Base-by-base conservation (phyloP, 37 sponge, comb jelly and placozoan genomes). In the Halichondria panicea region DNA sequence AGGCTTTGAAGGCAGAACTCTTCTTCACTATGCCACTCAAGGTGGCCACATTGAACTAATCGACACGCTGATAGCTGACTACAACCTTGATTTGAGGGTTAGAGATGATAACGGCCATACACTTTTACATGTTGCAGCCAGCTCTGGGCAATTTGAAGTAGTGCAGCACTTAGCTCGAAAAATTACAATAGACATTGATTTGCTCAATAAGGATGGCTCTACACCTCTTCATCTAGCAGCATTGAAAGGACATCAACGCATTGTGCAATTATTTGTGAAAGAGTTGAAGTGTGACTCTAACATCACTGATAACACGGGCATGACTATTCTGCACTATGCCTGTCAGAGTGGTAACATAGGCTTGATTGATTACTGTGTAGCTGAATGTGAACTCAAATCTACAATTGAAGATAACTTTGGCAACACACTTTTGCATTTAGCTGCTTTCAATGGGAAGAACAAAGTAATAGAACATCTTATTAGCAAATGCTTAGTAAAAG, bases 61-160 rank as follows among this genome's bases (percentile, higher is more conserved):
- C n/a, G n/a, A n/a, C n/a, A n/a, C n/a, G n/a, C n/a, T n/a, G n/a
- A n/a, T n/a, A n/a, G n/a, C n/a, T n/a, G n/a, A n/a, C n/a, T n/a
- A n/a, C n/a, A n/a, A n/a, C n/a, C n/a, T n/a, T n/a, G n/a, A n/a
- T n/a, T n/a, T 48, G 28, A 70, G 25, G 30, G 30, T 2, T 48
- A n/a, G 52, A 46, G 70, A 46, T 48, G 12, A 30, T 30, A 21
- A 45, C 46, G 70, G 70, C 0, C 19, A 46, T 12, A 70, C 70
- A 46, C 70, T 52, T 35, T 28, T 70, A 27, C 70, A 70, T 33
- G 1, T 30, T 43, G 70, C 70, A 48, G 70, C 70, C 25, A 52
- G 70, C 22, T 3, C 3, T 3, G 56, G 56, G 22, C 56, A 6
- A 55, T 27, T 27, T 3, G 56, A 55, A 55, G 56, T 55, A 9